Percentiles rank a stretch among this genome's conserved stretches.
phyloP scores from a whole-genome alignment of 2,113 vertebrate species.

The Brienomyrus brachyistius region DNA sequence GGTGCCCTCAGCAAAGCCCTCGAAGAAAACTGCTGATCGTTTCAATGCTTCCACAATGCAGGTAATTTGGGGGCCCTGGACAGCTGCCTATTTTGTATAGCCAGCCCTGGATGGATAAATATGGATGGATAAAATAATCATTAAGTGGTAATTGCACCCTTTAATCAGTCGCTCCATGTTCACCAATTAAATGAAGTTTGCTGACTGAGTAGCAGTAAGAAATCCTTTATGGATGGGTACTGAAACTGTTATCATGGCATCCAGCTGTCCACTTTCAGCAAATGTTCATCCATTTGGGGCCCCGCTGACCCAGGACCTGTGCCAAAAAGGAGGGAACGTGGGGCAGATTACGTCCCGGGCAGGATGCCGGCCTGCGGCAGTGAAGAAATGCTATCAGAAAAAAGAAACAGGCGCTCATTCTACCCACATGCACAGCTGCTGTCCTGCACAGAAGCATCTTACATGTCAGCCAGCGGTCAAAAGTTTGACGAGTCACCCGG shows the following conservation, averaged over 20 bases:
- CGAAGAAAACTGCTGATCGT: not conserved
- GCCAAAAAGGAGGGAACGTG: not conserved
- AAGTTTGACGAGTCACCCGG: not conserved
- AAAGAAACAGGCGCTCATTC: not conserved
- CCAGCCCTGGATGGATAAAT: not conserved
- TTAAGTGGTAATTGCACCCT: not conserved
- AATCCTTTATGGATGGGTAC: not conserved
- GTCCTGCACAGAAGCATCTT: not conserved
- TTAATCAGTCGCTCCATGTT: not conserved
- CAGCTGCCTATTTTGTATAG: not conserved
- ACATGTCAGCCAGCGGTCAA: not conserved
- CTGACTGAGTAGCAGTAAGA: not conserved
- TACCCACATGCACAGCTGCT: not conserved
- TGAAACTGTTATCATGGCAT: not conserved
- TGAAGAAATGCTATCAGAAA: not conserved
- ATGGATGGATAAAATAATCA: not conserved
- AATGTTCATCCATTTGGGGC: not conserved
- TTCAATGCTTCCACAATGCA: not conserved
- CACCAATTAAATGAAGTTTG: not conserved
- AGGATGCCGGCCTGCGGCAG: not conserved
- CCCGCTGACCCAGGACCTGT: not conserved
- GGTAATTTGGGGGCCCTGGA: not conserved
- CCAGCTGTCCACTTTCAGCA: not conserved
- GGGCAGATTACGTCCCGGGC: not conserved
- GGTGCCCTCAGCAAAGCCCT: not conserved